Base-by-base conservation (phyloP, 2,797 vertebrate species). In the Gymnoscopelus braueri region DNA sequence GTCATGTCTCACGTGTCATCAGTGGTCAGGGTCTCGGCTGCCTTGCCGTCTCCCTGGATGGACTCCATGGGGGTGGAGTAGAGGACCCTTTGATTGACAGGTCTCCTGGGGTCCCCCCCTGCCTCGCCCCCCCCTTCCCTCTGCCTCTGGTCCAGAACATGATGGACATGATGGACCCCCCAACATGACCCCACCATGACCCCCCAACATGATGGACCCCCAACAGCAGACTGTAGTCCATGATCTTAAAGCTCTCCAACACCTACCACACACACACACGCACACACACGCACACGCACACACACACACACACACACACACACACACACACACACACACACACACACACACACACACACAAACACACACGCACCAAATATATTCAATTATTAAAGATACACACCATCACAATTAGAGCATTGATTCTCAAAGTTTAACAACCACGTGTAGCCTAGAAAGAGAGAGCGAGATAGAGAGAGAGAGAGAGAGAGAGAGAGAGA, bases 11-110 rank as follows among this genome's bases (percentile, higher is more conserved):
- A 99, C 98, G 96, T 98, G 89, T 96, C 90, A 49, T 97, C 96
- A 5, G 94, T 93, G 74, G 93, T 93, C 67, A 97, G 63, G 0
- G 92, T 94, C 24, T 98, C 97, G 0, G 95, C 95, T 0, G 96
- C 91, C 74, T 95, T 98, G 83, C 96, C 96, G 57, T 96, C 95
- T 66, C 98, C 98, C 86, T 99, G 98, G 91, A 99, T 99, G 61
- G 98, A 99, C 87, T 99, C 98, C 96, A 99, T 94, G 49, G 98
- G 97, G 0, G 98, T 99, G 68, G 97, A 98, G 89, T 99, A 99
- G 49, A 98, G 97, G 78, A 98, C 97, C 71, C 94, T 96, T 89
- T 99, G 98, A 56, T 90, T 93, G 50, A 94, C 94, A 44, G 39
- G 39, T 44, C 39, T 39, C 19, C 19, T 19, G 19, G 0, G 94